These are phyloP conservation scores for Ophion ellenae DNA, from an alignment of 2,888 invertebrate genomes.

Conservation along the genomic window DNA sequence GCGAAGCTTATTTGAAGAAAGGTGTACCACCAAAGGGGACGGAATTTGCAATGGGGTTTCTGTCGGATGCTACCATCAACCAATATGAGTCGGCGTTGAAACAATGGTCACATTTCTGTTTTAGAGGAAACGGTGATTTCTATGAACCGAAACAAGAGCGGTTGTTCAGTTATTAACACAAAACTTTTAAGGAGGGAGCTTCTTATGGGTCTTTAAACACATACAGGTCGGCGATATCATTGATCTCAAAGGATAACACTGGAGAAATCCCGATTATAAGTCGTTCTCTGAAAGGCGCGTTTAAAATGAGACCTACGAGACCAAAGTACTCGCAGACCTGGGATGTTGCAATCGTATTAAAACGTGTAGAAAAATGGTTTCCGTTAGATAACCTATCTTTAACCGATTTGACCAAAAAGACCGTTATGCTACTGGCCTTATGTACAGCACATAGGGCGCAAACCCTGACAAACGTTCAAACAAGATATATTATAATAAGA, in stretches of 20 bases:
- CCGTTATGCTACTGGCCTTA: constrained; percentile 68
- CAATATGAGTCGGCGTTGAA: too few relatives aligned
- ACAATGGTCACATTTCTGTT: too few relatives aligned
- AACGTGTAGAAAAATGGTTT: constrained; percentile 1
- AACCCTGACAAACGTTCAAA: constrained; percentile 26
- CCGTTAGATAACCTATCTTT: constrained; percentile 31
- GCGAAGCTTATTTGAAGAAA: too few relatives aligned
- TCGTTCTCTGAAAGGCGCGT: constrained; percentile 69
- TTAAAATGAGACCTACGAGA: constrained; percentile 64
- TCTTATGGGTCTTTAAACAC: constrained; percentile 70
- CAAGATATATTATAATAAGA: constrained; percentile 19
- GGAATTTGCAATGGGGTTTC: too few relatives aligned
- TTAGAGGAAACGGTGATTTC: neutral
- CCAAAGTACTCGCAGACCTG: constrained; percentile 71
- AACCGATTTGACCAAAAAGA: constrained; percentile 66
- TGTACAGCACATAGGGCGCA: constrained; percentile 55
- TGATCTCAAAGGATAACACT: constrained; percentile 66
- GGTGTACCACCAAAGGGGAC: too few relatives aligned
- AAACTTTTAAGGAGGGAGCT: constrained; percentile 53
- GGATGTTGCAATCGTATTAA: constrained; percentile 67
- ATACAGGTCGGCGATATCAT: constrained; percentile 69
- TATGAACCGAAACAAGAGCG: constrained; percentile 7
- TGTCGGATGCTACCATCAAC: too few relatives aligned
- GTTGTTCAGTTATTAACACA: constrained; percentile 37
- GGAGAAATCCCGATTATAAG: constrained; percentile 65